phyloP scores from a whole-genome alignment of 1,140 invertebrate species.

The Zophobas morio region DNA sequence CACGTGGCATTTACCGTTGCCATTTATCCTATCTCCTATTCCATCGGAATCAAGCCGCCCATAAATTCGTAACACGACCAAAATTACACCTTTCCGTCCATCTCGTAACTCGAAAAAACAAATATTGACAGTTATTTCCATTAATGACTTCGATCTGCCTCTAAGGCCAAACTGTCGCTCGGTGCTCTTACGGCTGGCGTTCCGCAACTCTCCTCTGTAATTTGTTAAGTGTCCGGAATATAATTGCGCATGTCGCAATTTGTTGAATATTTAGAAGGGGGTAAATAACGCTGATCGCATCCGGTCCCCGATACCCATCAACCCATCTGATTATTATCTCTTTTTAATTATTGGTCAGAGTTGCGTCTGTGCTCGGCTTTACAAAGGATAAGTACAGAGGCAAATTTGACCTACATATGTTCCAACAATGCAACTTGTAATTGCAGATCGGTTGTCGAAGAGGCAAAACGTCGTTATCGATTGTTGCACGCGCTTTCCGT shows the following conservation, averaged over 20 bases:
- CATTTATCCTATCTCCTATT: background rate
- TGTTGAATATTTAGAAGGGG: constrained; percentile 40
- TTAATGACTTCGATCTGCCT: background rate
- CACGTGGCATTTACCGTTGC: constrained; percentile 22
- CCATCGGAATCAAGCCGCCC: background rate
- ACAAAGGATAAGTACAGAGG: constrained; percentile 26
- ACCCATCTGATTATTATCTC: constrained; percentile 32
- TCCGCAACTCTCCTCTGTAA: constrained; percentile 1
- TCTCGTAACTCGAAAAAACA: no score
- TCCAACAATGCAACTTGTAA: constrained; percentile 39
- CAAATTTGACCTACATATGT: constrained; percentile 32
- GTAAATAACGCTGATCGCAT: constrained; percentile 35
- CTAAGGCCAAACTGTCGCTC: background rate
- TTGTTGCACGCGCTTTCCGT: constrained; percentile 9
- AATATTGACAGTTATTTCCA: background rate
- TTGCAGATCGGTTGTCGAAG: constrained; percentile 16
- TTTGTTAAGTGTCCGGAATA: constrained; percentile 31
- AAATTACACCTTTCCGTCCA: no score
- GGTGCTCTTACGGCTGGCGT: background rate
- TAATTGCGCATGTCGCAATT: constrained; percentile 34
- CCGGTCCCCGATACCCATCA: constrained; percentile 27
- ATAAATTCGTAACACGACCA: no score
- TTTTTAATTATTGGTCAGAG: constrained; percentile 29
- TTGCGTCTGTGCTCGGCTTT: background rate
- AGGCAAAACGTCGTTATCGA: constrained; percentile 39